Percentiles rank a stretch among this genome's conserved stretches.
Evolutionary conservation across 35 echinoderm and acorn worm species (phyloP).

Genomic region (Chiridota heheva): DNA sequence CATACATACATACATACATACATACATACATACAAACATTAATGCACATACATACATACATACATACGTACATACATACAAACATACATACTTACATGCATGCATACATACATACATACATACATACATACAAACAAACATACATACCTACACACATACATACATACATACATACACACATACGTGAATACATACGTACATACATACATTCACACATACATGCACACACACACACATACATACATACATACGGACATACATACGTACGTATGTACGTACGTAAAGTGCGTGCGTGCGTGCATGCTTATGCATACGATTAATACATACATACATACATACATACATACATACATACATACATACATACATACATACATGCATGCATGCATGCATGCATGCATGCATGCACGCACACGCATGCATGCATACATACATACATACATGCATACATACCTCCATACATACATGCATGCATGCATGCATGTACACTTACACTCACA

Average conservation of each 20-base stretch:
- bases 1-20: too few species aligned
- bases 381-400: conserved; percentile 6
- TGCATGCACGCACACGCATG: background rate
- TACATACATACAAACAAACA: too few species aligned
- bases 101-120: background rate
- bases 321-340: background rate
- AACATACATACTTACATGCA: background rate
- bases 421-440: background rate
- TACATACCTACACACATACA: too few species aligned
- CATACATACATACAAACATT: too few species aligned
- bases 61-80: background rate
- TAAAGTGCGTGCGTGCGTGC: background rate
- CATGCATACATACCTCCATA: too few species aligned
- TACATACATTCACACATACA: too few species aligned
- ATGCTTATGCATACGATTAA: background rate
- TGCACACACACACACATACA: background rate
- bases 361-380: background rate
- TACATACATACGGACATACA: too few species aligned
- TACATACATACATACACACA: conserved; percentile 6
- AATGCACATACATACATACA: too few species aligned
- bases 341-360: too few species aligned
- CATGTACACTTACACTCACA: too few species aligned
- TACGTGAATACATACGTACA: background rate
- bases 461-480: too few species aligned
- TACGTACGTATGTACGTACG: background rate